Evolutionary conservation across 2,113 vertebrate species (phyloP), one percentile per base, ranked within the genome.

Genomic region (Gulo gulo): DNA sequence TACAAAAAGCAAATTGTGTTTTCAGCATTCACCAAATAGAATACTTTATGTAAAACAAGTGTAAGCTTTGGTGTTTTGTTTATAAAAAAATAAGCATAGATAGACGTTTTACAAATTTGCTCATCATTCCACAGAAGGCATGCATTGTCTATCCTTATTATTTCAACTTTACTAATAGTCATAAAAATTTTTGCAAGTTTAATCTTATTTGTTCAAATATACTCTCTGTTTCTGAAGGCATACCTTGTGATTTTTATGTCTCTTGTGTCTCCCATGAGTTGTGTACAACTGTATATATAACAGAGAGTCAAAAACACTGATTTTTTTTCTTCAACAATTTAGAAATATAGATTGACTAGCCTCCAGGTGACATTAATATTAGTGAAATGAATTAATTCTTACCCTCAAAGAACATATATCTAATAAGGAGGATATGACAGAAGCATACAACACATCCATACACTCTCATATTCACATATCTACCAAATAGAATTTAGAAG

Each of bases 281-380:
- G 10, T 65, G 7, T 76, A 61, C 0, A 92, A 14, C 16, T 86
- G 18, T 3, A 84, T 69, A 31, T n/a, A 39, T 18, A 91, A 6
- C 12, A 71, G 15, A 71, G 15, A 85, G 2, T 74, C 23, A 80
- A 90, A 89, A 94, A n/a, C n/a, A 88, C 1, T 91, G 50, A 82
- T 76, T 50, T 50, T 88, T 94, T 97, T 55, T 90, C 29, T n/a
- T 89, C 9, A 84, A 88, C 15, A 90, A 29, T 78, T 74, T 92
- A 61, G 63, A 87, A 96, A 23, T 50, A 63, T 67, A 29, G 42
- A 47, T 82, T 50, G 1, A 29, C 14, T 45, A 76, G 23, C 7
- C 2, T 65, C 67, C 4, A 42, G 36, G 23, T 87, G 4, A 65
- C 36, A 82, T 65, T 78, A 76, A 57, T 76, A 78, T 63, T 83